Evolutionary conservation across 2,113 vertebrate genomes (phyloP).

Genomic region (Gasterosteus aculeatus): DNA sequence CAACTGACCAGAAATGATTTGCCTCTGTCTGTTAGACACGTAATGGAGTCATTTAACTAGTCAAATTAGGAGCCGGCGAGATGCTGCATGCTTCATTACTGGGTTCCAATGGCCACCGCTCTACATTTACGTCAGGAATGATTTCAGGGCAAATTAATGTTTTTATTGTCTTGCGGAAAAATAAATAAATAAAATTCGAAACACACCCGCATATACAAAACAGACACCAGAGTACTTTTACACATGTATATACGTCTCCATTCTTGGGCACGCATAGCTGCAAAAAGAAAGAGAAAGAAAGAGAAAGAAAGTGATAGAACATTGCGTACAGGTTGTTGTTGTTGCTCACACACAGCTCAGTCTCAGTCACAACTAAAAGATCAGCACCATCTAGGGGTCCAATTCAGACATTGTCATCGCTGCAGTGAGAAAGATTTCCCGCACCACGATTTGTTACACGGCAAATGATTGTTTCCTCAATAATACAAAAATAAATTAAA

Average conservation of each 20-base stretch:
- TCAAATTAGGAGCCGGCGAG: conserved; percentile 99
- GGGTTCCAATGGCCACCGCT: conserved; percentile 98
- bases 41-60: conserved; percentile 99
- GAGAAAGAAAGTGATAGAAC: conserved; percentile 5
- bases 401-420: conserved; percentile 34
- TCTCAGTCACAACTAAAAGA: conserved; percentile 73
- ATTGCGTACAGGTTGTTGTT: conserved; percentile 54
- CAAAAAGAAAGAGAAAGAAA: not conserved
- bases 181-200: conserved; percentile 58
- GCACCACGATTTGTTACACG: conserved; percentile 32
- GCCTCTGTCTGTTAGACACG: conserved; percentile 99
- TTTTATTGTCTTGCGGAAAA: conserved; percentile 92
- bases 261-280: conserved; percentile 36
- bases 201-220: conserved; percentile 22
- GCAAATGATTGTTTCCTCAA: conserved; percentile 34
- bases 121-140: conserved; percentile 99
- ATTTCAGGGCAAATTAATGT: conserved; percentile 99
- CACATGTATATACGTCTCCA: conserved; percentile 31
- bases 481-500: not conserved
- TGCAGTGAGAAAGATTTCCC: conserved; percentile 24
- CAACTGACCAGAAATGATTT: conserved; percentile 99
- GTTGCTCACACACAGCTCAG: conserved; percentile 45
- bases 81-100: conserved; percentile 99
- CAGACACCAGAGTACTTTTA: conserved; percentile 16
- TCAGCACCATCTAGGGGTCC: conserved; percentile 94